Percentiles rank a stretch among this genome's conserved stretches.
Evolutionary conservation across 2,113 vertebrate genomes (phyloP).

Genomic region (Pedetes capensis): DNA sequence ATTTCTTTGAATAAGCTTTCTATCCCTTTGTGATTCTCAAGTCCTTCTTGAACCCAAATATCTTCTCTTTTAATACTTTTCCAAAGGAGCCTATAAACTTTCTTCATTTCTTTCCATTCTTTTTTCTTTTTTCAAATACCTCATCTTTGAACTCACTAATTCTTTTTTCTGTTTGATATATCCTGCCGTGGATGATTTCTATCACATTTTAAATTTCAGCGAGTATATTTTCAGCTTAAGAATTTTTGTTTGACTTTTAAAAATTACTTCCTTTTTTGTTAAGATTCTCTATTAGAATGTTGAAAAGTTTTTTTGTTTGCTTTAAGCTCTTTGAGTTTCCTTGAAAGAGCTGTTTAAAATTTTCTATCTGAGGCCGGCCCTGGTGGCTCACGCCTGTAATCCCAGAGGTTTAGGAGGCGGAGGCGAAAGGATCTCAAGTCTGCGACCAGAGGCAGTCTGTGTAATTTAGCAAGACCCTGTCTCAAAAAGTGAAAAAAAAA

Average conservation of each 20-base stretch:
- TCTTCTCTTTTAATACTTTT: background rate
- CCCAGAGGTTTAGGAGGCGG: too few relatives aligned
- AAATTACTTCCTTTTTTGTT: background rate
- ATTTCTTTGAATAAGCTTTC: background rate
- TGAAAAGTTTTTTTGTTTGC: background rate
- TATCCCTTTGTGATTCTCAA: background rate
- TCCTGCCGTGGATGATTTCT: background rate
- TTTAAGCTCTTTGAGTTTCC: background rate
- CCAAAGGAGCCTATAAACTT: background rate
- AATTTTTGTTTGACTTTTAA: background rate
- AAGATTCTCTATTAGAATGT: background rate
- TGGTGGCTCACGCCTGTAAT: too few relatives aligned
- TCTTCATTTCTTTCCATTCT: background rate
- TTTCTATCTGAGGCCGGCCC: background rate
- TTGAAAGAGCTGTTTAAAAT: background rate
- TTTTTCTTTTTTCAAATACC: too few relatives aligned
- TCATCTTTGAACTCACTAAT: too few relatives aligned
- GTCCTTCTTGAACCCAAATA: background rate
- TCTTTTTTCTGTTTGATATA: background rate
- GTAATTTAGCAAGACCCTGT: too few relatives aligned
- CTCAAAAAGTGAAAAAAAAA: too few relatives aligned
- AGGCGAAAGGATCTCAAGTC: too few relatives aligned
- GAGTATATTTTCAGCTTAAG: background rate
- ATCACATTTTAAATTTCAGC: background rate
- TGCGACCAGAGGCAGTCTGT: too few relatives aligned